Evolutionary conservation across 1,140 invertebrate genomes (phyloP).

Genomic region (Coptotermes formosanus): DNA sequence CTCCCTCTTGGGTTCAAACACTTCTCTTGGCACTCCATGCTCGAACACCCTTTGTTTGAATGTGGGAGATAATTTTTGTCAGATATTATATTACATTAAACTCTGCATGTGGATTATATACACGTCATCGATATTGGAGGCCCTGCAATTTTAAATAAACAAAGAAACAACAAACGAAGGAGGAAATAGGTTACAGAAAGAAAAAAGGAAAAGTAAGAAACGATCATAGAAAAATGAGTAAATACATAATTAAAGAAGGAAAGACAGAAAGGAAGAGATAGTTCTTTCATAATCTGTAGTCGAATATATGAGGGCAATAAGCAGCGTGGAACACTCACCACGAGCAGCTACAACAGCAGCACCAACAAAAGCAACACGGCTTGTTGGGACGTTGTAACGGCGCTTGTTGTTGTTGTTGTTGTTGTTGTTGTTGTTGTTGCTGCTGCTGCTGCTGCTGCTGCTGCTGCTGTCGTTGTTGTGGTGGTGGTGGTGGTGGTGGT

Average conservation of each 20-base stretch:
- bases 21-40: too few species aligned
- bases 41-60: too few species aligned
- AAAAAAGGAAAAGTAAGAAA: not conserved
- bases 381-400: not conserved
- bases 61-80: too few species aligned
- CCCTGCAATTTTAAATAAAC: not conserved
- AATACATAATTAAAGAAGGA: not conserved
- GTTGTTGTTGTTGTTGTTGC: not conserved
- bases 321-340: conserved; percentile 22
- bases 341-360: conserved; percentile 32
- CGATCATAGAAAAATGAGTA: not conserved
- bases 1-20: too few species aligned
- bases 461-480: conserved; percentile 21
- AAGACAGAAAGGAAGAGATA: not conserved
- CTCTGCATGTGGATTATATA: too few species aligned
- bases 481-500: too few species aligned
- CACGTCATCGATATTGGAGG: too few species aligned
- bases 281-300: too few species aligned
- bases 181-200: too few species aligned
- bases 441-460: not conserved
- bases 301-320: too few species aligned
- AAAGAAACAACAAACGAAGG: too few species aligned
- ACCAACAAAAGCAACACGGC: conserved; percentile 32
- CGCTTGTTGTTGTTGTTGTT: not conserved
- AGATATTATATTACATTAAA: too few species aligned